phyloP scores from a whole-genome alignment of 2,797 vertebrate genomes.

The Ambastaia sidthimunki region DNA sequence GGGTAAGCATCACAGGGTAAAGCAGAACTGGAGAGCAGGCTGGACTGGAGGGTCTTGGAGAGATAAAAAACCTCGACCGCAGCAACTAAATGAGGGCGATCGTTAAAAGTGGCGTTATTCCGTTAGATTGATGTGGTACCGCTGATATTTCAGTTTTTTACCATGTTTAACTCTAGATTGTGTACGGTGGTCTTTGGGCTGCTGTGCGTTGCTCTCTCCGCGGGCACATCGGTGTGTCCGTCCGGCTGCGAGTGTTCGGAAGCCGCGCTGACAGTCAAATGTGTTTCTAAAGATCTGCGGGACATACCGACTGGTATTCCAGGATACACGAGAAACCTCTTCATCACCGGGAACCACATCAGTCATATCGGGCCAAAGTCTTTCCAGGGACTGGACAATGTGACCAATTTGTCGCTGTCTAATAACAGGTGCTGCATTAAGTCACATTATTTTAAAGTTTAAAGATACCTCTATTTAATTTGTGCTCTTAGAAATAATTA shows the following conservation, averaged over 20 bases:
- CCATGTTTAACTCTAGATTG: slow-evolving; percentile 23
- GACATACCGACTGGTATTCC: slow-evolving; percentile 77
- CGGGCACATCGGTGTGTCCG: slow-evolving; percentile 67
- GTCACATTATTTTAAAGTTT: not conserved
- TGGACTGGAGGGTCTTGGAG: not conserved
- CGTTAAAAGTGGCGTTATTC: not conserved
- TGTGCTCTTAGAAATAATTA: not conserved
- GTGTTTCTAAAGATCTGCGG: slow-evolving; percentile 79
- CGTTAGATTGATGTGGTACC: slow-evolving; percentile 8
- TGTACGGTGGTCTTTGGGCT: slow-evolving; percentile 61
- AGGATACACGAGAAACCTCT: slow-evolving; percentile 78
- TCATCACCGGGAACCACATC: slow-evolving; percentile 80
- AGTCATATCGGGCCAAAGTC: slow-evolving; percentile 69
- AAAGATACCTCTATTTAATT: not conserved
- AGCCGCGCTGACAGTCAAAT: slow-evolving; percentile 82
- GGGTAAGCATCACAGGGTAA: slow-evolving; percentile 33
- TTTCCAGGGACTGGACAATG: slow-evolving; percentile 76
- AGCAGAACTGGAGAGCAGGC: slow-evolving; percentile 21
- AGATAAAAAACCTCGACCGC: not conserved
- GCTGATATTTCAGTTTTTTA: not conserved
- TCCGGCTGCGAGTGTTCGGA: slow-evolving; percentile 80
- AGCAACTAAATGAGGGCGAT: not conserved
- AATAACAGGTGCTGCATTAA: slow-evolving; percentile 77
- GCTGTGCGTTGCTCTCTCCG: slow-evolving; percentile 38
- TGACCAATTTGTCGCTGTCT: slow-evolving; percentile 78